Base-by-base conservation (phyloP, 2,113 vertebrate species). In the Catharus minimus region DNA sequence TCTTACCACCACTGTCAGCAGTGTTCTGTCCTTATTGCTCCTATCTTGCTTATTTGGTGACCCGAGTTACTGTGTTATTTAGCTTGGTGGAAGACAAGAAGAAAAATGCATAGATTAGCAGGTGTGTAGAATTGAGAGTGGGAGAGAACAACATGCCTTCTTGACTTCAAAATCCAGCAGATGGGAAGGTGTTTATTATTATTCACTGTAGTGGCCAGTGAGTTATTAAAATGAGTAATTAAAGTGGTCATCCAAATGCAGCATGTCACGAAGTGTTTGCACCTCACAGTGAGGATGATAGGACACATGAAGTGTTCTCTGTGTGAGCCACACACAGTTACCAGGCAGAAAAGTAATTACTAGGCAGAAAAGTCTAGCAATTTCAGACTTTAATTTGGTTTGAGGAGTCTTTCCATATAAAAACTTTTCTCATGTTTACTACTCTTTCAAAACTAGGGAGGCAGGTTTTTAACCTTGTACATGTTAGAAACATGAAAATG, bases 161-260 rank as follows among this genome's bases (percentile, higher is more conserved):
- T 62, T 22, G 11, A 88, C 30, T 69, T 49, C 58, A 74, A 78
- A 57, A 7, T 3, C 38, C 44, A 36, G 47, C 90, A 93, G 86
- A 96, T 67, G 79, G 68, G 44, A 78, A 95, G 46, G 76, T 95
- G 92, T 93, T 96, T 90, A 95, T 95, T 93, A 64, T 26, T 41
- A 61, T 66, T 64, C 73, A 60, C 57, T 75, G 32, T 23, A 65
- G 68, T 61, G 61, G 65, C 23, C 66, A 68, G 28, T 24, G 9
- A 46, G 56, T 57, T 81, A 91, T 77, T 86, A 91, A 95, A 92
- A 75, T 10, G 7, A 85, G 28, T 91, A 89, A 95, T 96, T 94
- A 89, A 91, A 94, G 65, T 36, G 27, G 53, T n/a, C 33, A 68
- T 78, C 44, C 32, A 38, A 68, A 52, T 72, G 73, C 76, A 83